Conservation (phyloP, 2,888 invertebrate species). For the Plagiodera versicolora region DNA sequence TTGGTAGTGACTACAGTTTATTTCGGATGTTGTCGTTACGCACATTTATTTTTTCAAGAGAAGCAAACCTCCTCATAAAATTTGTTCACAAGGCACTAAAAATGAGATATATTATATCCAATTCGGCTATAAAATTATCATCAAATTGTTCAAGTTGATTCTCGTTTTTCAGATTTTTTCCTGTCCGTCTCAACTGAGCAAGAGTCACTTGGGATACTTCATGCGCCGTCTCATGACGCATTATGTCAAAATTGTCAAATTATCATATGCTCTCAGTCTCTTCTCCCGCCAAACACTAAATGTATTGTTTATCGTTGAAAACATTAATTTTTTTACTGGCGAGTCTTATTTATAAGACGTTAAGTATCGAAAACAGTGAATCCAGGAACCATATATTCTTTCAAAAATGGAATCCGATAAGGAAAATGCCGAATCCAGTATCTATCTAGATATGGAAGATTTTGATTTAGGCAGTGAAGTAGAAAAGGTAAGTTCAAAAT, state of each 20-base stretch:
- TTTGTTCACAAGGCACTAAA: too few relatives aligned
- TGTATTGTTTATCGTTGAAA: background rate
- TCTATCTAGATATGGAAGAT: slow-evolving; percentile 17
- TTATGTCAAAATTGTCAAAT: background rate
- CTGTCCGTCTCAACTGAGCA: background rate
- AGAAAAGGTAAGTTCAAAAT: slow-evolving; percentile 35
- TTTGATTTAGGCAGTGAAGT: slow-evolving; percentile 29
- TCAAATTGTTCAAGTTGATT: too few relatives aligned
- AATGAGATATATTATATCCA: too few relatives aligned
- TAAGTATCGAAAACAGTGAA: too few relatives aligned
- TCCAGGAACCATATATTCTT: background rate
- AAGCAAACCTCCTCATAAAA: too few relatives aligned
- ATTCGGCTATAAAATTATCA: too few relatives aligned
- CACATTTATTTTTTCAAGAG: too few relatives aligned
- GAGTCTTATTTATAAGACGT: background rate
- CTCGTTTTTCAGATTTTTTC: too few relatives aligned
- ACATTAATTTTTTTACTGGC: background rate
- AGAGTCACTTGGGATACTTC: background rate
- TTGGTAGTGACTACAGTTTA: background rate
- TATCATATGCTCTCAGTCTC: background rate
- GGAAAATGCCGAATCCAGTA: background rate
- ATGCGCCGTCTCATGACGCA: background rate
- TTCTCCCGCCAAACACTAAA: background rate
- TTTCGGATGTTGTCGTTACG: too few relatives aligned
- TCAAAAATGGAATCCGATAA: background rate